Conservation (phyloP, 2,888 invertebrate genomes). For the Lepeophtheirus nordmannii region DNA sequence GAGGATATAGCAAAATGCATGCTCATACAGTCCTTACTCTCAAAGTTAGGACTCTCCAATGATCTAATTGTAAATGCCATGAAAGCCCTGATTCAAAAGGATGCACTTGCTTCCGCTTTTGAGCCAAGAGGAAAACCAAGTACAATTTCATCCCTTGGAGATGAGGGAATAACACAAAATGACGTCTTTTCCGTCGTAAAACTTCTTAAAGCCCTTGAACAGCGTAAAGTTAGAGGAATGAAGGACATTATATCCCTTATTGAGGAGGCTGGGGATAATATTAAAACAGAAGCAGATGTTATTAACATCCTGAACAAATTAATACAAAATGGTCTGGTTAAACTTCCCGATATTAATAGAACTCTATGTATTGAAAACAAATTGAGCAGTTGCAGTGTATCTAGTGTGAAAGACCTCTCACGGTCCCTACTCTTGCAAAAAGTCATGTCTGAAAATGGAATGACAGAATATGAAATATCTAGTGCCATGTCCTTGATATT, state of each 20-base stretch:
- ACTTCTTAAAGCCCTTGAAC: constrained; percentile 5
- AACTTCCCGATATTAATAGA: background rate
- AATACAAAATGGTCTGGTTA: background rate
- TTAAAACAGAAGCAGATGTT: background rate
- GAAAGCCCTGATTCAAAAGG: background rate
- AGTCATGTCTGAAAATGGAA: constrained; percentile 19
- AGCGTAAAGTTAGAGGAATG: constrained; percentile 10
- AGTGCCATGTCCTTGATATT: constrained; percentile 20
- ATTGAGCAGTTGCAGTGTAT: background rate
- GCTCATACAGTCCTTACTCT: constrained; percentile 11
- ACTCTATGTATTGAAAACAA: background rate
- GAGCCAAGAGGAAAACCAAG: background rate
- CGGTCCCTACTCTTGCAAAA: constrained; percentile 3
- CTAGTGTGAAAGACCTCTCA: background rate
- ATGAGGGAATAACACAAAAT: constrained; percentile 14
- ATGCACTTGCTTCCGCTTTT: background rate
- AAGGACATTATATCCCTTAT: constrained; percentile 4
- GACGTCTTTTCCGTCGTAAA: background rate
- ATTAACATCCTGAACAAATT: background rate
- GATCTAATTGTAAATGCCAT: constrained; percentile 16
- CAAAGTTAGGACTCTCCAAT: constrained; percentile 10
- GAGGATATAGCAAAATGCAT: constrained; percentile 18
- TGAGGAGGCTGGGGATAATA: background rate
- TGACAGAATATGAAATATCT: constrained; percentile 17
- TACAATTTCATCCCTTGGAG: background rate